Conservation (phyloP, 1,140 invertebrate species). For the Drosophila simulans region DNA sequence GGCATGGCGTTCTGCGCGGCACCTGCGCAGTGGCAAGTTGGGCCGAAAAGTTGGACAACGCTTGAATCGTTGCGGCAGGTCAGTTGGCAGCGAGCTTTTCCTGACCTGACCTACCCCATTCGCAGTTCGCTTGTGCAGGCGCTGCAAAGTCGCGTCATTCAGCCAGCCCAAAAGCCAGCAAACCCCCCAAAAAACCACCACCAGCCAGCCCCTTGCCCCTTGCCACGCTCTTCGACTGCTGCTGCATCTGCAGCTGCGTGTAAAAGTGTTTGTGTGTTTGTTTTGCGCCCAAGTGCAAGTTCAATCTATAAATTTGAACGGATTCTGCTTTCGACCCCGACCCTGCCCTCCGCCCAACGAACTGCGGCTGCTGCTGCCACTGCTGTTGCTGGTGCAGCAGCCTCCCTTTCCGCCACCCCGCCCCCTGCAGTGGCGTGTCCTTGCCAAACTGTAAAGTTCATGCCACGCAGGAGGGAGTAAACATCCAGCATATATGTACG, state of each 20-base stretch:
- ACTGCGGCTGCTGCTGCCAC: neutral
- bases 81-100: constrained; percentile 52
- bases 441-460: constrained; percentile 75
- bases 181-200: neutral
- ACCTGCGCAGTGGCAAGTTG: constrained; percentile 56
- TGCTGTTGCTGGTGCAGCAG: neutral
- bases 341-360: constrained; percentile 32
- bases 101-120: constrained; percentile 62
- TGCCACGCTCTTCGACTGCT: neutral
- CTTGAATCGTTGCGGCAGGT: constrained; percentile 63
- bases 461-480: constrained; percentile 16
- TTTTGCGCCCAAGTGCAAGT: constrained; percentile 78
- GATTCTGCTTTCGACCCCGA: constrained; percentile 73
- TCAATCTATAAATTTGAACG: constrained; percentile 80
- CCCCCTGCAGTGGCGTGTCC: constrained; percentile 43
- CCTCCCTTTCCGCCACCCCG: neutral
- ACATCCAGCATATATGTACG: neutral
- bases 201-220: neutral
- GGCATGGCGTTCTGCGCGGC: neutral
- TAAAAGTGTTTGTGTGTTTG: constrained; percentile 51
- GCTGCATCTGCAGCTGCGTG: constrained; percentile 17
- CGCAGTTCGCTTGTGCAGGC: constrained; percentile 25
- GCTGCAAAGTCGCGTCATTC: constrained; percentile 56
- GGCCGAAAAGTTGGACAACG: constrained; percentile 29
- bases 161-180: neutral